Conservation (phyloP, 2,888 invertebrate species). For the Himalopsyche tibetana region DNA sequence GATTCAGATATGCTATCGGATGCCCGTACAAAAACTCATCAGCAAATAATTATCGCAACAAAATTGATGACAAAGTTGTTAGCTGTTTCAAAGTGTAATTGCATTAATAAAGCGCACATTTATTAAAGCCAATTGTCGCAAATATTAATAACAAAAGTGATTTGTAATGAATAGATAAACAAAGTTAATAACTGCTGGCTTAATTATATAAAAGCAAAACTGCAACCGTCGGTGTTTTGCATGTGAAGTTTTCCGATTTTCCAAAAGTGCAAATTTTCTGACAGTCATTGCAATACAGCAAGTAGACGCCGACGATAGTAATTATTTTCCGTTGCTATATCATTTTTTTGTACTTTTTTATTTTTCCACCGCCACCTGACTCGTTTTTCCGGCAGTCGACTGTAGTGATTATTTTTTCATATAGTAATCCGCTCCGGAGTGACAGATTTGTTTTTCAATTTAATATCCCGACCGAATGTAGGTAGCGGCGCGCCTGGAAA, state of each 20-base stretch:
- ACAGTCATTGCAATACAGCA: constrained; percentile 15
- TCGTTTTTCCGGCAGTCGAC: constrained; percentile 19
- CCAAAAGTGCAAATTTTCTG: constrained; percentile 21
- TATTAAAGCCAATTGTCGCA: background rate
- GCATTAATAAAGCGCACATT: background rate
- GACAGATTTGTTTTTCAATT: constrained; percentile 58
- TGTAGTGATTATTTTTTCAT: constrained; percentile 52
- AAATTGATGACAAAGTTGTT: background rate
- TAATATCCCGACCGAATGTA: constrained; percentile 53
- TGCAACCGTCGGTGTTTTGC: background rate
- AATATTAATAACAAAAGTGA: background rate
- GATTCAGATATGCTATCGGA: background rate
- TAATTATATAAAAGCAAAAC: background rate
- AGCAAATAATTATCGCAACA: background rate
- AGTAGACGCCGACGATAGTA: constrained; percentile 8
- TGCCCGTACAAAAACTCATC: background rate
- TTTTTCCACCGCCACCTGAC: constrained; percentile 28
- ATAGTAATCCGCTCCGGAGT: constrained; percentile 32
- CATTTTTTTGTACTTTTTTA: constrained; percentile 16
- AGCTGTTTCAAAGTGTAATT: background rate
- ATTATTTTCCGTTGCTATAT: constrained; percentile 24
- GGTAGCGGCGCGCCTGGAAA: constrained; percentile 55
- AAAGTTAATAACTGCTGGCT: background rate
- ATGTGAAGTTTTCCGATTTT: background rate
- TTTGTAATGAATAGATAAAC: background rate